Conservation (phyloP, 2,797 vertebrate species). For the Masticophis lateralis region DNA sequence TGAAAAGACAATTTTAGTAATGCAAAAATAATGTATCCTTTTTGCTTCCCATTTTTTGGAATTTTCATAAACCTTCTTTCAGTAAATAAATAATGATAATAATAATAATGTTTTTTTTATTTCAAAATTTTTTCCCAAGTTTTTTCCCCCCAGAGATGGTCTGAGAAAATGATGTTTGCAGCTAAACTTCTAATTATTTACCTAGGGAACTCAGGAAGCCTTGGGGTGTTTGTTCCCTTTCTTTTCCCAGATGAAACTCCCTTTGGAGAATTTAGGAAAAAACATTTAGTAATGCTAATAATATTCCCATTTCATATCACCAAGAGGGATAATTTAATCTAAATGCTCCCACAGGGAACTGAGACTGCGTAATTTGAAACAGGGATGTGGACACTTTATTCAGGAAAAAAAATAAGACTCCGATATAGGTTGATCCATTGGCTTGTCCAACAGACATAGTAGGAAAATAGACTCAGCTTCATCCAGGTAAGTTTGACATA, state of each 20-base stretch:
- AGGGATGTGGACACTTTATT: neutral
- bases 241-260: neutral
- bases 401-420: neutral
- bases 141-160: neutral
- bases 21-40: neutral
- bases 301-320: neutral
- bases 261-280: neutral
- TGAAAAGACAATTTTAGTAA: neutral
- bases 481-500: slow-evolving; percentile 6
- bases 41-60: neutral
- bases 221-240: neutral
- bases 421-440: neutral
- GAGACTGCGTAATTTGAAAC: neutral
- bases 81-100: neutral
- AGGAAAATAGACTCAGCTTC: neutral
- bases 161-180: neutral
- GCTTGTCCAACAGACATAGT: neutral
- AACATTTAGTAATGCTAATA: neutral
- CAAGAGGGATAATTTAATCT: neutral
- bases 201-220: neutral
- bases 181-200: neutral
- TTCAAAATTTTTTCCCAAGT: neutral
- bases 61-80: neutral
- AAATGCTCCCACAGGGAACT: neutral
- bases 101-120: neutral